Percentiles rank a stretch among this genome's conserved stretches.
Evolutionary conservation across 2,113 vertebrate genomes (phyloP).

Genomic region (Mormoops blainvillei): DNA sequence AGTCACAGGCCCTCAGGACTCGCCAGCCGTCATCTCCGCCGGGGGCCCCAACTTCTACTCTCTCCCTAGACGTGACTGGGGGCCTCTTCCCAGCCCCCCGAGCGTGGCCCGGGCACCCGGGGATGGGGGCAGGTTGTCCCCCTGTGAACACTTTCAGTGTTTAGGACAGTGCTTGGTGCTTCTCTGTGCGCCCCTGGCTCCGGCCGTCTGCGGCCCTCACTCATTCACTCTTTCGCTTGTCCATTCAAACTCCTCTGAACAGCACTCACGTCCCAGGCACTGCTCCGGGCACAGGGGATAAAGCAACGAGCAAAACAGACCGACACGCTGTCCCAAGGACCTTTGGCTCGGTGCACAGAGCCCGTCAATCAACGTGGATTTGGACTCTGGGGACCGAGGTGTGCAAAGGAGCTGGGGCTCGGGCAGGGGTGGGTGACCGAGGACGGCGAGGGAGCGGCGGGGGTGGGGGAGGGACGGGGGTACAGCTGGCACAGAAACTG

Average conservation of each 20-base stretch:
- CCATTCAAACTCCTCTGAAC: too few relatives aligned
- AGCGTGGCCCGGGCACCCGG: too few relatives aligned
- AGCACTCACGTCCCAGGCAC: too few relatives aligned
- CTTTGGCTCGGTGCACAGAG: background rate
- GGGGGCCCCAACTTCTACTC: rapidly evolving
- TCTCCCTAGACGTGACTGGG: background rate
- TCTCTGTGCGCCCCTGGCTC: background rate
- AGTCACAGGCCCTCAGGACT: too few relatives aligned
- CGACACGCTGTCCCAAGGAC: background rate
- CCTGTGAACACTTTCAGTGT: background rate
- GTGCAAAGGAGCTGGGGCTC: background rate
- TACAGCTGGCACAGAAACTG: background rate
- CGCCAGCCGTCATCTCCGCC: background rate
- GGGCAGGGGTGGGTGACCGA: too few relatives aligned
- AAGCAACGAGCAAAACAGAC: background rate
- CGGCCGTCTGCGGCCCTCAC: too few relatives aligned
- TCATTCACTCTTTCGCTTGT: too few relatives aligned
- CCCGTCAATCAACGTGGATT: rapidly evolving
- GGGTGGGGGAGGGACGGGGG: too few relatives aligned
- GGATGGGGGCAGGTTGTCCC: background rate
- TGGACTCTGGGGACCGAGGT: rapidly evolving
- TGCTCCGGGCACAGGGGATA: background rate
- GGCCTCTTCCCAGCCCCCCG: background rate
- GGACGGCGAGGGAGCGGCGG: too few relatives aligned
- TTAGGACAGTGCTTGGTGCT: background rate